Base-by-base conservation (phyloP, 2,888 invertebrate genomes). In the Lasioglossum malachurum region DNA sequence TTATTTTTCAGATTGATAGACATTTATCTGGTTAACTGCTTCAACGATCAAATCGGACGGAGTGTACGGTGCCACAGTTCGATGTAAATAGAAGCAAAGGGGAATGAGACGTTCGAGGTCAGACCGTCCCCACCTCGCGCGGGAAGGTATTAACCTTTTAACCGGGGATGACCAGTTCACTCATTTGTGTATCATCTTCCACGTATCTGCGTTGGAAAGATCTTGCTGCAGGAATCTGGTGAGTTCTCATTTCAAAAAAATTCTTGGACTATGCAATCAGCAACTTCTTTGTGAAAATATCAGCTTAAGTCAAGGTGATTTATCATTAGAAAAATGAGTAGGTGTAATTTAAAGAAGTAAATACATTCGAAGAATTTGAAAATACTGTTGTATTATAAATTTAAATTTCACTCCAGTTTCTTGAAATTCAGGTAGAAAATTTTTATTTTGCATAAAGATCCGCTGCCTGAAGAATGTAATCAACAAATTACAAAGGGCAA, bases 61-160 rank as follows among this genome's bases (percentile, higher is more conserved):
- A 27, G 27, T 2, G 60, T 5, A 31, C 60, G 60, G 27, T 60
- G 60, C 60, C 53, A 53, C 60, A 7, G 60, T 60, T 60, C 60
- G 60, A 31, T 60, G 60, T 60, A 60, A 60, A 60, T 60, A 60
- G 60, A 27, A 60, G 16, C 60, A 23, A 27, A 60, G 27, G 60
- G 60, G 27, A 60, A 60, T 60, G n/a, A 60, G 60, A 60, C 60
- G 60, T 60, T 31, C 60, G 60, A 60, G 60, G 60, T 31, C 60
- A 27, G 27, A 60, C 27, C 60, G 60, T 14, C 27, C 60, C 16
- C 60, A 31, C 60, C 60, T 14, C n/a, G 27, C 60, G 16, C 27
- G 14, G 60, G 1, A n/a, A 27, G 60, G 60, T 60, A 60, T 60
- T 60, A 60, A 60, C 27, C 60, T 60, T 27, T 60, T 27, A 60